Percentiles rank a stretch among this genome's conserved stretches.
Evolutionary conservation across 2,113 vertebrate species (phyloP).

Genomic region (Tor tambroides): DNA sequence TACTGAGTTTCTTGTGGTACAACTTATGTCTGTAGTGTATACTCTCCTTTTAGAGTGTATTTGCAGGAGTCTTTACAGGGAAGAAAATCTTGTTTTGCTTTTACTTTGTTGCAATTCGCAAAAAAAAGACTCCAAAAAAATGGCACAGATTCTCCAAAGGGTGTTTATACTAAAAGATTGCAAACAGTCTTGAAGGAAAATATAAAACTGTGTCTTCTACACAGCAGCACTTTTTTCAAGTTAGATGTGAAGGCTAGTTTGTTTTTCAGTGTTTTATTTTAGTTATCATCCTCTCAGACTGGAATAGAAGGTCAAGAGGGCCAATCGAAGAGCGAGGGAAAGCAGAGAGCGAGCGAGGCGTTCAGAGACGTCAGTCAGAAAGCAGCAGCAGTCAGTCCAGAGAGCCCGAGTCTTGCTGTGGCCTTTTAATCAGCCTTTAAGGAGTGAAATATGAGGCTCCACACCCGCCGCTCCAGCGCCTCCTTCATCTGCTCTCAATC

Average conservation of each 20-base stretch:
- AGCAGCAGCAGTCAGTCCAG: slow-evolving; percentile 16
- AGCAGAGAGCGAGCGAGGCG: no score
- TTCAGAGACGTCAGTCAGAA: slow-evolving; percentile 42
- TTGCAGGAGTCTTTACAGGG: not conserved
- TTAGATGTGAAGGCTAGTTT: slow-evolving; percentile 4
- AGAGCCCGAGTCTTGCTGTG: slow-evolving; percentile 58
- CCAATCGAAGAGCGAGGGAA: not conserved
- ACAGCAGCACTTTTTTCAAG: slow-evolving; percentile 7
- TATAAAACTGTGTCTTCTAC: not conserved
- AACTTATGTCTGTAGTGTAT: not conserved
- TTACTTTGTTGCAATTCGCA: not conserved
- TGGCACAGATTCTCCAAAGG: not conserved
- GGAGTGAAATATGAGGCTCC: slow-evolving; percentile 75
- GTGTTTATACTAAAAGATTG: not conserved
- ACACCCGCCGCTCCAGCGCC: slow-evolving; percentile 63
- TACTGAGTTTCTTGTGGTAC: not conserved
- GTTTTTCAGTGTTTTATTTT: not conserved
- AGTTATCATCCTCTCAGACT: slow-evolving; percentile 3
- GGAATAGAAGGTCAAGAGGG: slow-evolving; percentile 12
- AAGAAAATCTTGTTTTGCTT: not conserved
- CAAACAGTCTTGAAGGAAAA: not conserved
- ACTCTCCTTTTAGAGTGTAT: not conserved
- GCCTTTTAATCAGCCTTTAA: slow-evolving; percentile 76
- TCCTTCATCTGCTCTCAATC: slow-evolving; percentile 83
- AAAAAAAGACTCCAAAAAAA: not conserved